Evolutionary conservation across 2,113 vertebrate genomes (phyloP), one percentile per base, ranked within the genome.

Genomic region (Columba janthina): DNA sequence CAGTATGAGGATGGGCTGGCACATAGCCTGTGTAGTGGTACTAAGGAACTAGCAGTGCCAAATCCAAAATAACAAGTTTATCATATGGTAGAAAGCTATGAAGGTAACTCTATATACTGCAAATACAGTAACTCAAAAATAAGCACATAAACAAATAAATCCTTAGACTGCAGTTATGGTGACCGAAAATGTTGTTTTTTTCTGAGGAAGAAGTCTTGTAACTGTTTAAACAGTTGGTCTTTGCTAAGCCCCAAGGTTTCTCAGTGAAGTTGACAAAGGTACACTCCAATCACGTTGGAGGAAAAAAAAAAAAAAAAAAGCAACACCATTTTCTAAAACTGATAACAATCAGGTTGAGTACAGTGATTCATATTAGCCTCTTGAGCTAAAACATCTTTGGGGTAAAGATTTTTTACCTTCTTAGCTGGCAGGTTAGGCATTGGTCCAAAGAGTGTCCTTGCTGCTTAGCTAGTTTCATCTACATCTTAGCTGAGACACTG

Each of bases 391-490:
- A 32, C 6, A 12, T 57, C 16, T 74, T 53, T 38, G 24, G 3
- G 5, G 22, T 58, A 75, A 74, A 53, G 11, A 46, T 57, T 72
- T 62, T 50, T 50, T n/a, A 14, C 2, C 10, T 48, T 46, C 4
- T 21, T 54, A 61, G 0, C 2, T 78, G 31, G 5, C 4, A 48
- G 2, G 15, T 34, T 61, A 50, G 5, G 1, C 0, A 32, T 17
- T 40, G 40, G 9, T 42, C 15, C 12, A 40, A 67, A 6, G 22
- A 32, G 9, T 11, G 5, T 51, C 11, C 12, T 61, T 44, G 4
- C 18, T 64, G 12, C 50, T 19, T 31, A 15, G 2, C 3, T 53
- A 12, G 10, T 46, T 65, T 71, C 25, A 20, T 53, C n/a, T 75
- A 20, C 32, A 40, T 14, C 6, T 15, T 62, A 74, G 6, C 10